These are phyloP conservation scores for Apus apus DNA, from an alignment of 2,113 vertebrate genomes.

Conservation along the genomic window DNA sequence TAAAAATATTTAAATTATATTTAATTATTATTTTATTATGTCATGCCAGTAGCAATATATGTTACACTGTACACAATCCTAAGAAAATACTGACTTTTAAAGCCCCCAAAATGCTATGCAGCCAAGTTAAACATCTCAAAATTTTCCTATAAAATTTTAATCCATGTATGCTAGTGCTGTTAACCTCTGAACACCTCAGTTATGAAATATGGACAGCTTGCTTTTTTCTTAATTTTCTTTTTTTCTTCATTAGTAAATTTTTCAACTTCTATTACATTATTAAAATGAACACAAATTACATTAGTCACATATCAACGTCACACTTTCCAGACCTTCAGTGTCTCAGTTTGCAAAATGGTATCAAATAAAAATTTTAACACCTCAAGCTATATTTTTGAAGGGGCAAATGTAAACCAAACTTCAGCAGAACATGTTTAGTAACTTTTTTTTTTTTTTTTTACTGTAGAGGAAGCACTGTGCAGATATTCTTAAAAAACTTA, in stretches of 20 bases:
- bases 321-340: neutral
- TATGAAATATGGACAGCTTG: neutral
- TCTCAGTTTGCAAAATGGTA: neutral
- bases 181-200: neutral
- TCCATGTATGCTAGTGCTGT: neutral
- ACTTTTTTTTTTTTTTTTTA: neutral
- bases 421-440: neutral
- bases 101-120: neutral
- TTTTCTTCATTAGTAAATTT: neutral
- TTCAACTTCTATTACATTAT: neutral
- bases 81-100: neutral
- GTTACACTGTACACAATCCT: neutral
- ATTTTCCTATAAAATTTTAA: neutral
- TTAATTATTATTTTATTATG: neutral
- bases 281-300: neutral
- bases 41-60: neutral
- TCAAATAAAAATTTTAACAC: neutral
- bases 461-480: neutral
- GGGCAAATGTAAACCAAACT: neutral
- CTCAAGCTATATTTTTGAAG: neutral
- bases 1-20: neutral
- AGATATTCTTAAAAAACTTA: constrained; percentile 67
- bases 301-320: neutral
- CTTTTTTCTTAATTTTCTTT: neutral
- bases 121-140: neutral